Conservation (phyloP, 2,113 vertebrate genomes). For the Vicugna pacos region DNA sequence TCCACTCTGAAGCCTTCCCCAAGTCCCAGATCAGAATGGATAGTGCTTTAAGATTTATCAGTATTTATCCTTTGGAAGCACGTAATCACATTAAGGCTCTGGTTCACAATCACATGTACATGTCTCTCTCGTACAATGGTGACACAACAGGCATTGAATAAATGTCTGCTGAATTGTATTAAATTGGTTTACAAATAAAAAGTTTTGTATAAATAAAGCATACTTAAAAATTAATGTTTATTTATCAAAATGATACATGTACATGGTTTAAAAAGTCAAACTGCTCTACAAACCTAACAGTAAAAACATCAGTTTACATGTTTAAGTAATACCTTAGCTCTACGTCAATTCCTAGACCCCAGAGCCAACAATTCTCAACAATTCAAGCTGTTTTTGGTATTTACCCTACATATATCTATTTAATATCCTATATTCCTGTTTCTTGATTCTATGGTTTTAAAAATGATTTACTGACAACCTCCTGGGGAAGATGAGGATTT, state of each 20-base stretch:
- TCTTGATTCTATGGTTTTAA: conserved; percentile 13
- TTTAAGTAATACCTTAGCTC: conserved; percentile 20
- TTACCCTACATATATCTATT: neutral
- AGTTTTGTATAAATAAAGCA: conserved; percentile 8
- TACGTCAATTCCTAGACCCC: neutral
- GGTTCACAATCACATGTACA: neutral
- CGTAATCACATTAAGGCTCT: neutral
- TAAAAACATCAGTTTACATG: neutral
- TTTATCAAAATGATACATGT: conserved; percentile 1
- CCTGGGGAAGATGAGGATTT: neutral
- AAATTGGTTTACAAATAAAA: conserved; percentile 45
- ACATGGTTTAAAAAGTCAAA: conserved; percentile 47
- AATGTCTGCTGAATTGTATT: conserved; percentile 15
- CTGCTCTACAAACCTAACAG: neutral
- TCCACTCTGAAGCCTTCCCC: neutral
- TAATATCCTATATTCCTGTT: conserved; percentile 24
- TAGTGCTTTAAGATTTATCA: neutral
- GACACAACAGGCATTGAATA: neutral
- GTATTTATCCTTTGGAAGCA: neutral
- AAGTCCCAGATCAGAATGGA: neutral
- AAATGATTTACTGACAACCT: neutral
- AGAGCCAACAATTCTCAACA: conserved; percentile 31
- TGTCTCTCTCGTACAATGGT: neutral
- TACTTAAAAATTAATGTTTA: conserved; percentile 40
- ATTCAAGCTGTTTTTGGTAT: neutral